Base-by-base conservation (phyloP, 2,888 invertebrate species). In the Notocelia uddmanniana region DNA sequence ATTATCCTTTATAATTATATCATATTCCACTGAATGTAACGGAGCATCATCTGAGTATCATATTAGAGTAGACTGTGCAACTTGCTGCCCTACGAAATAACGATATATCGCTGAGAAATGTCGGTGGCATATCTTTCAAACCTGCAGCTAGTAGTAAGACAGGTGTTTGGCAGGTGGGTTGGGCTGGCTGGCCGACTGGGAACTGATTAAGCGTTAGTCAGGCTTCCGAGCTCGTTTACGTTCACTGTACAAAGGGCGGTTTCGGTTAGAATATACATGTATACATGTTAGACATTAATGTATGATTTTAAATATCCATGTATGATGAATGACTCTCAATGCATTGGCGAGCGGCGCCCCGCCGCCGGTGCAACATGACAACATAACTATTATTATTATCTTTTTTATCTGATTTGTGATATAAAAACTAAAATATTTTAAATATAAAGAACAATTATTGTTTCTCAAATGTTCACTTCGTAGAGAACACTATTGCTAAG, bases 231-330 rank as follows among this genome's bases (percentile, higher is more conserved):
- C 58, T 59, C 11, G 52, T 70, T 70, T 64, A 64, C 70, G 64
- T 66, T 66, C 70, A 59, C 70, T 70, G 70, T 34, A 23, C 21
- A 57, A 71, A 60, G 87, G 86, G 87, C 88, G 88, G 87, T 88
- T 88, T 89, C 81, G 84, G 89, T 89, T 88, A 81, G 83, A 88
- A 87, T 84, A 60, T 71, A 71, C 59, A 66, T 60, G 59, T 83
- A 84, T 83, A 85, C 83, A 79, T 83, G 79, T 78, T 79, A 74
- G 69, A 73, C 71, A 68, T 77, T 79, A 78, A 75, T 77, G 80
- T 78, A 77, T 78, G 69, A 76, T 76, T 77, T 64, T 15, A 37
- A 60, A 67, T 67, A 67, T 54, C 70, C 58, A 59, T 70, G 26
- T 70, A 64, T 45, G 21, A 67, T 41, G 58, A 66, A 67, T 41